These are phyloP conservation scores for Podabrus alpinus DNA, from an alignment of 2,888 invertebrate genomes.

Conservation along the genomic window DNA sequence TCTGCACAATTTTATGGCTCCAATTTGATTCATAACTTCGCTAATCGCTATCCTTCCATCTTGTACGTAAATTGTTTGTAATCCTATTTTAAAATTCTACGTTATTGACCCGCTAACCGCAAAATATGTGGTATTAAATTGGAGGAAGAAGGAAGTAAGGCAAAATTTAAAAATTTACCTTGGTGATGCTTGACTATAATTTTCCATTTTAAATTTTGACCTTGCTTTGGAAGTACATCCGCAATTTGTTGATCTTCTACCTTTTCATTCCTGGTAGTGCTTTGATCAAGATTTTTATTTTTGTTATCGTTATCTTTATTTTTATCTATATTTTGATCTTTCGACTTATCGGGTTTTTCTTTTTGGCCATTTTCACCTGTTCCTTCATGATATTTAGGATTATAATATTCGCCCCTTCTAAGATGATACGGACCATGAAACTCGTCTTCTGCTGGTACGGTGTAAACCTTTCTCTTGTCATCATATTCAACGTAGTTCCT, in stretches of 20 bases:
- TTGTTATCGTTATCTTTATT: neutral
- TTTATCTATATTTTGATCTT: neutral
- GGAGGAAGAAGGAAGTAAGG: neutral
- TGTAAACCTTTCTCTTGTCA: neutral
- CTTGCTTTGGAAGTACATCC: slow-evolving; percentile 22
- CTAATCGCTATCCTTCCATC: neutral
- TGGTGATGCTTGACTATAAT: slow-evolving; percentile 37
- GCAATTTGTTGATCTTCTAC: slow-evolving; percentile 18
- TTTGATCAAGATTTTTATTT: neutral
- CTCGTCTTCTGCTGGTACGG: neutral
- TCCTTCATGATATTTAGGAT: neutral
- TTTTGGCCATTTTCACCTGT: neutral
- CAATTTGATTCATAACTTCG: neutral
- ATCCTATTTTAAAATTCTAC: neutral
- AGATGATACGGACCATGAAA: neutral
- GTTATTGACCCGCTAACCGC: neutral
- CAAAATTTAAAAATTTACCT: slow-evolving; percentile 9
- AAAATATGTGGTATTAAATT: neutral
- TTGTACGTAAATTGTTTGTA: neutral
- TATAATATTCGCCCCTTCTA: neutral
- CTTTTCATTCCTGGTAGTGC: neutral
- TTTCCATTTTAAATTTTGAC: slow-evolving; percentile 35
- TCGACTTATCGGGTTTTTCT: neutral
- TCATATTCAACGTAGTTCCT: neutral
- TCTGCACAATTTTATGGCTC: neutral